Percentiles rank a stretch among this genome's conserved stretches.
Conservation (phyloP, 2,797 vertebrate species). For the Microcaecilia unicolor region DNA sequence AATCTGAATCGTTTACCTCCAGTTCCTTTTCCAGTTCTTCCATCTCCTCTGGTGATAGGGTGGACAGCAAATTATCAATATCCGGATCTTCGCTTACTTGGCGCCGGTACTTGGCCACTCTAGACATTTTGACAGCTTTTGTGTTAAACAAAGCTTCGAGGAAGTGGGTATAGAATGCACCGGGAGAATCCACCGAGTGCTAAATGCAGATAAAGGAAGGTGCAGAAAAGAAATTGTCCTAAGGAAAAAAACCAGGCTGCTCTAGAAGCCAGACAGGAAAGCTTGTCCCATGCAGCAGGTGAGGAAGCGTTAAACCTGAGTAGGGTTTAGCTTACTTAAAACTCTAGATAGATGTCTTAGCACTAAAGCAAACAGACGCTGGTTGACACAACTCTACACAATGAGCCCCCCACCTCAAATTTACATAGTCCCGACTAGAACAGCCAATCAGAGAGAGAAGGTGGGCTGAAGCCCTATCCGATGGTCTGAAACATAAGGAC, state of each 20-base stretch:
- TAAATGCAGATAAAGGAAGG: neutral
- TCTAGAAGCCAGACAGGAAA: too few relatives aligned
- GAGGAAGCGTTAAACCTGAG: too few relatives aligned
- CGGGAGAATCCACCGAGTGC: slow-evolving; percentile 21
- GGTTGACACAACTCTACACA: too few relatives aligned
- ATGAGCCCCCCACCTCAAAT: neutral
- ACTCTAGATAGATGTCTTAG: too few relatives aligned
- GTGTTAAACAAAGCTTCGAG: slow-evolving; percentile 5
- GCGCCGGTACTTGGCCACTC: slow-evolving; percentile 79
- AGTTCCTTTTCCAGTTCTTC: slow-evolving; percentile 86
- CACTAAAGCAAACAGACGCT: too few relatives aligned
- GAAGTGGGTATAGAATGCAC: slow-evolving; percentile 14
- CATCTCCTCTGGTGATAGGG: slow-evolving; percentile 89
- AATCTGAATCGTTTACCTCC: slow-evolving; percentile 71
- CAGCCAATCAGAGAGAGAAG: slow-evolving; percentile 44
- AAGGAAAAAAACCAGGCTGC: too few relatives aligned
- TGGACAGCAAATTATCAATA: slow-evolving; percentile 86
- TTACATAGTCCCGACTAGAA: too few relatives aligned
- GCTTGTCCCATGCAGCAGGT: too few relatives aligned
- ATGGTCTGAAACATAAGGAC: slow-evolving; percentile 80
- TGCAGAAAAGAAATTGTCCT: slow-evolving; percentile 51
- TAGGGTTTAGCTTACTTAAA: too few relatives aligned
- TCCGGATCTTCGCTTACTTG: slow-evolving; percentile 97
- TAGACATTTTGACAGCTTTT: slow-evolving; percentile 67
- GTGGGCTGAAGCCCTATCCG: slow-evolving; percentile 58